These are phyloP conservation scores for Bufotes viridis DNA, from an alignment of 2,797 vertebrate genomes.

Conservation along the genomic window DNA sequence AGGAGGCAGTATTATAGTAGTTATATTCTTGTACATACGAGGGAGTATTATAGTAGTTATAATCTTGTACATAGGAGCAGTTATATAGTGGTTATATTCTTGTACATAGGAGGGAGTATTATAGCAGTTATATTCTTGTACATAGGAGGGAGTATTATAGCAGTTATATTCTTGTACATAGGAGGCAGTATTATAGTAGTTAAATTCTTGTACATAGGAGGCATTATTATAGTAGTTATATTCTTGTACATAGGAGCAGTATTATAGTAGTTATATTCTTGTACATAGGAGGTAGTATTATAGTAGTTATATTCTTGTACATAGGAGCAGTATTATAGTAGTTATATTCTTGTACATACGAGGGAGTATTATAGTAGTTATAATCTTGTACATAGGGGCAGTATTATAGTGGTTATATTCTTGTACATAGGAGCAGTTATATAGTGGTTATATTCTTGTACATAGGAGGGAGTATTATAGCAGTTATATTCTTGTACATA, in stretches of 20 bases:
- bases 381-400: background rate
- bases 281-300: background rate
- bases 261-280: slow-evolving; percentile 1
- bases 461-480: too few species aligned
- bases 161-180: background rate
- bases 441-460: background rate
- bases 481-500: background rate
- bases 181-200: background rate
- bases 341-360: background rate
- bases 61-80: too few species aligned
- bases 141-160: background rate
- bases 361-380: background rate
- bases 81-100: background rate
- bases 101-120: background rate
- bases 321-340: background rate
- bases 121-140: slow-evolving; percentile 3
- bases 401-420: too few species aligned
- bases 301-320: background rate
- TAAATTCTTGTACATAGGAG: background rate
- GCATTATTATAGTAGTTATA: background rate
- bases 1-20: background rate
- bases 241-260: background rate
- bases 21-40: background rate
- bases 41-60: background rate
- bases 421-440: too few species aligned